Evolutionary conservation across 2,888 invertebrate genomes (phyloP), one percentile per base, ranked within the genome.

Genomic region (Cyclophora punctaria): DNA sequence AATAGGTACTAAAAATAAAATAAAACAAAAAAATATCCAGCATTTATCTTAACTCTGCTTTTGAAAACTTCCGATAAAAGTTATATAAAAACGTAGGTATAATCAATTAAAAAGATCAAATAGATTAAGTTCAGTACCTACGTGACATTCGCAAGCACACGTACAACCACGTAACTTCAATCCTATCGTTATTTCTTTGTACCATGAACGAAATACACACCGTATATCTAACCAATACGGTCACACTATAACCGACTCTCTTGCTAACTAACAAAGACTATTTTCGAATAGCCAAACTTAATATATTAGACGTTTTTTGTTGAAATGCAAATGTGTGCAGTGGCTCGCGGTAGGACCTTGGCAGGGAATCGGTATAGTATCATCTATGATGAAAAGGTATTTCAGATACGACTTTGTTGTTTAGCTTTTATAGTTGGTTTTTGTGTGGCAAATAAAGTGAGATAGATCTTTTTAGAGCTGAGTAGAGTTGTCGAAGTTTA

Each of bases 91-190:
- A 20, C 20, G 20, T 1, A 20, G 20, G 20, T 20, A 20, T 50
- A 58, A 58, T 56, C 53, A 40, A 44, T 56, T 56, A 62, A 63
- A 66, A 77, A 78, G 72, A 63, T 66, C 65, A 69, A 71, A 60
- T 71, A 71, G 66, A 67, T 73, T 70, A 70, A 64, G 57, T 64
- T 66, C 67, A 59, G 61, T 76, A 80, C 80, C 79, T 80, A 80
- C 80, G 80, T 80, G 80, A 78, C 78, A 77, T 73, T 76, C 72
- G 73, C 65, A 67, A 69, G 68, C 73, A 75, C 80, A 83, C 83
- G 81, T 82, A 80, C 71, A 57, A 53, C 66, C 57, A 64, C 67
- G 75, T 76, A 78, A 79, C 71, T 73, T 73, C 63, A 69, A 68
- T 68, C 73, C 73, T 78, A 77, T 78, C 73, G 67, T 73, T 71